These are phyloP conservation scores for Sus cebifrons DNA, from an alignment of 2,797 vertebrate species.

Conservation along the genomic window DNA sequence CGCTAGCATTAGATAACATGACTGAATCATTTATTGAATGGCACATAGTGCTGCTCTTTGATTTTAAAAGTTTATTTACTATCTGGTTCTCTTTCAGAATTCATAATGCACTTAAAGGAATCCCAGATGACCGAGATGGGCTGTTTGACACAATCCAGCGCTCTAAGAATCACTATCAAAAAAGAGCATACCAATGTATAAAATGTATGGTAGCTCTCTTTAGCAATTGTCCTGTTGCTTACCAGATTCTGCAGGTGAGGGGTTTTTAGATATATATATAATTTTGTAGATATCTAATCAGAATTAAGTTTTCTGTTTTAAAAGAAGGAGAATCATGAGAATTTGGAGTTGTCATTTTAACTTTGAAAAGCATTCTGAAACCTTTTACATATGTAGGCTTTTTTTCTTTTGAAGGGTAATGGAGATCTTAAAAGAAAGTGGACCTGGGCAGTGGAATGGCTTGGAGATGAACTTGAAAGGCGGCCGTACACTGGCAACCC, in stretches of 20 bases:
- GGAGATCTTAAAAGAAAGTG: constrained; percentile 99
- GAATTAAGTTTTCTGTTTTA: constrained; percentile 54
- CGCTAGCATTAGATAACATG: not conserved
- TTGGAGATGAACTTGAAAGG: constrained; percentile 98
- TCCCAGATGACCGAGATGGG: constrained; percentile 98
- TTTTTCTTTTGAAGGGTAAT: constrained; percentile 94
- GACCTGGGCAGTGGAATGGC: constrained; percentile 99
- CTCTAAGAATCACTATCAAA: constrained; percentile 99
- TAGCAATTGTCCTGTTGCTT: constrained; percentile 99
- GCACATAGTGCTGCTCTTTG: constrained; percentile 27
- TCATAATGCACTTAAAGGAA: constrained; percentile 99
- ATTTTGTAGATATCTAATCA: constrained; percentile 66
- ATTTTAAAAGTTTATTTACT: constrained; percentile 45
- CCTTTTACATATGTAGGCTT: constrained; percentile 35
- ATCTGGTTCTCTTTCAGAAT: constrained; percentile 92
- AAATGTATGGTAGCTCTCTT: constrained; percentile 99
- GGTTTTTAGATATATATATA: not conserved
- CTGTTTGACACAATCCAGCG: constrained; percentile 99
- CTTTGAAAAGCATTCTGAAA: constrained; percentile 40
- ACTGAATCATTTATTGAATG: not conserved
- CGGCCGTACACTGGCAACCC: constrained; percentile 98
- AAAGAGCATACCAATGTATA: constrained; percentile 99
- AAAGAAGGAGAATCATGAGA: not conserved
- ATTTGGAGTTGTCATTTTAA: constrained; percentile 45
- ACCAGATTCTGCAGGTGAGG: constrained; percentile 99